These are phyloP conservation scores for Monodelphis domestica DNA, from an alignment of 2,797 vertebrate genomes.

Conservation along the genomic window DNA sequence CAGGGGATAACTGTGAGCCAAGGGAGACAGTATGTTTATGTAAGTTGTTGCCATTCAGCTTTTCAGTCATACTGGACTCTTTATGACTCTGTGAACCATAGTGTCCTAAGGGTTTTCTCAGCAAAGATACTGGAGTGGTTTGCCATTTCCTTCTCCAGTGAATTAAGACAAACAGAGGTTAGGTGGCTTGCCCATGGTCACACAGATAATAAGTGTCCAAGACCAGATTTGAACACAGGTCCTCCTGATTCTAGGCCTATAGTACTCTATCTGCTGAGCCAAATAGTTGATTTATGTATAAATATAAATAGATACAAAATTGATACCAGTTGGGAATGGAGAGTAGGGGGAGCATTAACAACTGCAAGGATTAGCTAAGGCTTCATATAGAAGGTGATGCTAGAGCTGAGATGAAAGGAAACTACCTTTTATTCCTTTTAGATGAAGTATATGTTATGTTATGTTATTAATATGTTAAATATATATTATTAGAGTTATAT, in stretches of 20 bases:
- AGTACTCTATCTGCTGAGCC: background rate
- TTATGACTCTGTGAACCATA: background rate
- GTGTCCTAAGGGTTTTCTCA: background rate
- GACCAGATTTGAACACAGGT: background rate
- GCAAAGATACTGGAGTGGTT: background rate
- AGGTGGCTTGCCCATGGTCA: conserved; percentile 17
- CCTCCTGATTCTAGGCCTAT: background rate
- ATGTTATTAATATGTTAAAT: too few relatives aligned
- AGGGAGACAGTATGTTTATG: background rate
- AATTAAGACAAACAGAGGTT: background rate
- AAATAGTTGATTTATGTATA: background rate
- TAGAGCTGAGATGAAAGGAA: background rate
- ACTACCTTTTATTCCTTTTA: background rate
- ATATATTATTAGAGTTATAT: too few relatives aligned
- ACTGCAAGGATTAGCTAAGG: background rate
- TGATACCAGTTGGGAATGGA: background rate
- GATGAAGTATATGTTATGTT: too few relatives aligned
- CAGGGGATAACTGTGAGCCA: background rate
- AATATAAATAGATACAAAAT: background rate
- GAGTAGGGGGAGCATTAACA: background rate
- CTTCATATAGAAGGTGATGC: background rate
- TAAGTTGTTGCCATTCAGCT: background rate
- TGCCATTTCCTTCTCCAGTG: background rate
- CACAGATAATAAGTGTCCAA: conserved; percentile 24
- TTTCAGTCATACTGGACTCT: background rate